Percentiles rank a stretch among this genome's conserved stretches.
phyloP scores from a whole-genome alignment of 2,113 vertebrate genomes.

The Rhinolophus ferrumequinum region DNA sequence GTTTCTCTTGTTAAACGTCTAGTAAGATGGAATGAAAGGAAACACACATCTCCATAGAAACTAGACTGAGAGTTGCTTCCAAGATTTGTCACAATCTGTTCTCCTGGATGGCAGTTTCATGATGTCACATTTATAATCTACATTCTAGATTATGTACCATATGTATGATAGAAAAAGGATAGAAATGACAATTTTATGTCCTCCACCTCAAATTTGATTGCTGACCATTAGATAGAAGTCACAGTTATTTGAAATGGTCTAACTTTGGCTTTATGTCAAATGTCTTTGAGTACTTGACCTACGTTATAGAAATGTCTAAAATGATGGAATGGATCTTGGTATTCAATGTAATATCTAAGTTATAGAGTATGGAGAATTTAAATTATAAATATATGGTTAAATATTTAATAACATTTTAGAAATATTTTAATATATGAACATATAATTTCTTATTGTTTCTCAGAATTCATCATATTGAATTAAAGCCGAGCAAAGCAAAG shows the following conservation, averaged over 20 bases:
- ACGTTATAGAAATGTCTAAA: background rate
- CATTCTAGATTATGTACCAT: background rate
- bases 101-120: background rate
- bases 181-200: background rate
- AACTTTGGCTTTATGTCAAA: background rate
- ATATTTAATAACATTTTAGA: too few relatives aligned
- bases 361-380: background rate
- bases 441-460: background rate
- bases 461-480: background rate
- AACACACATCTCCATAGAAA: background rate
- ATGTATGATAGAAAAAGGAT: background rate
- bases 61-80: background rate
- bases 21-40: background rate
- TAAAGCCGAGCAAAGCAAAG: background rate
- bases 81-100: background rate
- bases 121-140: background rate
- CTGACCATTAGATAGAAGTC: background rate
- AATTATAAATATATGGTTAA: background rate
- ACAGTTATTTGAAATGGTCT: background rate
- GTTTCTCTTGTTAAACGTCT: slow-evolving; percentile 26
- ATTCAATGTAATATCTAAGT: background rate
- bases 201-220: background rate
- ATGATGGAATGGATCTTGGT: background rate
- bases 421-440: background rate
- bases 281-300: background rate